Percentiles rank a stretch among this genome's conserved stretches.
phyloP scores from a whole-genome alignment of 2,888 invertebrate genomes.

The Apamea monoglypha region DNA sequence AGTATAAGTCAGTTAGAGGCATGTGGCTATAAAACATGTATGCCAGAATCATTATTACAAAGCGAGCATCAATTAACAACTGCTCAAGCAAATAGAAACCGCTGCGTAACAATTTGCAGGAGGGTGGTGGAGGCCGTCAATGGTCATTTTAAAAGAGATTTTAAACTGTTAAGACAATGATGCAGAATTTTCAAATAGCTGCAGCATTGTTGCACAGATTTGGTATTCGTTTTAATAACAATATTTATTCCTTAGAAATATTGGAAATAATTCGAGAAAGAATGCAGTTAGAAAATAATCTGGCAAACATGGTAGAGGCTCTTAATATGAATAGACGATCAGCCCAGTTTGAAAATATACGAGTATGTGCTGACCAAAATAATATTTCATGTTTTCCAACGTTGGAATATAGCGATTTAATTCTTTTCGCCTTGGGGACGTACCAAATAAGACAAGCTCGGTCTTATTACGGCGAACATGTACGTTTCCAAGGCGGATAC shows the following conservation, averaged over 20 bases:
- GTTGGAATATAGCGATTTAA: conserved; percentile 4
- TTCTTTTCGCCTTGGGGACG: conserved; percentile 8
- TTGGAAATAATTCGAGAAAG: not conserved
- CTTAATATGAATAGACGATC: conserved; percentile 37
- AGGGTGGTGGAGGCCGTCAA: conserved; percentile 26
- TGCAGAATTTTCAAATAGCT: not conserved
- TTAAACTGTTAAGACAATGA: not conserved
- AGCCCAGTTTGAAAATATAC: conserved; percentile 17
- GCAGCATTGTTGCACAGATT: not conserved
- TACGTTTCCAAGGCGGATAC: conserved; percentile 28
- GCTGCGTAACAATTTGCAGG: conserved; percentile 19
- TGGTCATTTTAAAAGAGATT: conserved; percentile 24
- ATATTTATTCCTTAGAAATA: not conserved
- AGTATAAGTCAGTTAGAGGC: not conserved
- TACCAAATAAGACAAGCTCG: conserved; percentile 36
- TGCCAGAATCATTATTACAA: conserved; percentile 16
- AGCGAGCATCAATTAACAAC: conserved; percentile 11
- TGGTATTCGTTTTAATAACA: not conserved
- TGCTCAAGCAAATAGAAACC: conserved; percentile 21
- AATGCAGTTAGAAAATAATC: conserved; percentile 29
- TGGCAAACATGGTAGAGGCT: conserved; percentile 13
- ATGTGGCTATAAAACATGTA: conserved; percentile 6
- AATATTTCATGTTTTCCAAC: conserved; percentile 24
- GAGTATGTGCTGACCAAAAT: conserved; percentile 17
- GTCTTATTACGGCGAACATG: conserved; percentile 32